Percentiles rank a stretch among this genome's conserved stretches.
phyloP scores from a whole-genome alignment of 2,113 vertebrate genomes.

The Eudyptes chrysolophus region DNA sequence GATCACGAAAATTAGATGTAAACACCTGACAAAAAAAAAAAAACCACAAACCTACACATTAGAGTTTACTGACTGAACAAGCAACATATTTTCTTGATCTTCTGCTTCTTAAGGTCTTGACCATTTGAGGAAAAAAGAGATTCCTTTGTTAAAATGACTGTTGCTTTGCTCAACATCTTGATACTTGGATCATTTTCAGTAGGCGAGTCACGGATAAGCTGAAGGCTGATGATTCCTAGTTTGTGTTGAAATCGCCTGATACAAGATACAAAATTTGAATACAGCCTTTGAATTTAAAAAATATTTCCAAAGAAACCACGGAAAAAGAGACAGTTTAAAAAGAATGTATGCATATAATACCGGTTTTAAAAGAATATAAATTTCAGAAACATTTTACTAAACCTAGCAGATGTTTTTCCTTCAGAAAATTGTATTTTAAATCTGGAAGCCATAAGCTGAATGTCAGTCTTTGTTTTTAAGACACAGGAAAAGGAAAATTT shows the following conservation, averaged over 20 bases:
- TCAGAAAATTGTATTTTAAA: background rate
- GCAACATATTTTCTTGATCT: background rate
- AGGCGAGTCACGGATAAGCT: background rate
- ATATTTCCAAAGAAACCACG: background rate
- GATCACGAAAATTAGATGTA: background rate
- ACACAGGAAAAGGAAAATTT: background rate
- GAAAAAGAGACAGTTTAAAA: background rate
- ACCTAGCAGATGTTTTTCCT: background rate
- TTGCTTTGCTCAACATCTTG: background rate
- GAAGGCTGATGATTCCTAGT: background rate
- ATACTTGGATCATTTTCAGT: background rate
- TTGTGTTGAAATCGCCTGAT: background rate
- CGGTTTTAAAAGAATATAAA: background rate
- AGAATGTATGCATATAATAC: background rate
- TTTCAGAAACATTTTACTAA: background rate
- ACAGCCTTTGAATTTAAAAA: background rate
- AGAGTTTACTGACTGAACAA: background rate
- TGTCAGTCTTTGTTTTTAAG: background rate
- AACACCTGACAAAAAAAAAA: background rate
- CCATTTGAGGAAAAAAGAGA: background rate
- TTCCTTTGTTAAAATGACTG: background rate
- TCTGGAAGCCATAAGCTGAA: background rate
- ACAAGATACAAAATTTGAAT: background rate
- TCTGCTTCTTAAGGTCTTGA: background rate
- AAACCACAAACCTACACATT: background rate